These are phyloP conservation scores for Caenorhabditis sinica DNA, from an alignment of 2,888 invertebrate species.

Conservation along the genomic window DNA sequence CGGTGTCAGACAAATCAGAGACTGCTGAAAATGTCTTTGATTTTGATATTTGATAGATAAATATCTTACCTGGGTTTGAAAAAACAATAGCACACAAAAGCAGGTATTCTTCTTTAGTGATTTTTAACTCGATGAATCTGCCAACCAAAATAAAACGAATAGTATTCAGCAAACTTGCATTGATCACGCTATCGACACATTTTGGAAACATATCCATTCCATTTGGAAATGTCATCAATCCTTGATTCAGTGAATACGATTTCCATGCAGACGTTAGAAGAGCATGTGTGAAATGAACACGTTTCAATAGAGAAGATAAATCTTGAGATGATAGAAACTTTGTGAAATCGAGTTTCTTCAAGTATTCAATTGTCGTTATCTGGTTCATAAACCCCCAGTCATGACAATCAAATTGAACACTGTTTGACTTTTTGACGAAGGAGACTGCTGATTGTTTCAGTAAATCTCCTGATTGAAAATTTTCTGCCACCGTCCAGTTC, in stretches of 20 bases:
- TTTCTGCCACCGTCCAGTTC: background rate
- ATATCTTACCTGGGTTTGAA: background rate
- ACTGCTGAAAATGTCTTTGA: background rate
- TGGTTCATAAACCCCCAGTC: slow-evolving; percentile 30
- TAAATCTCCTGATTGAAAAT: background rate
- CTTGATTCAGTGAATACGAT: background rate
- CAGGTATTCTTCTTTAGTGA: slow-evolving; percentile 1
- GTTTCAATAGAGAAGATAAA: background rate
- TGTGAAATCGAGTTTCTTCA: slow-evolving; percentile 3
- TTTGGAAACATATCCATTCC: slow-evolving; percentile 4
- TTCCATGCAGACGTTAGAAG: slow-evolving; percentile 8
- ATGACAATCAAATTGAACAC: background rate
- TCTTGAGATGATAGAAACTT: slow-evolving; percentile 25
- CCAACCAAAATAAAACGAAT: background rate
- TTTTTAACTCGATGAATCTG: background rate
- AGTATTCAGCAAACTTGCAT: background rate
- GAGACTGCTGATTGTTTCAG: background rate
- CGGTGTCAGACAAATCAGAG: background rate
- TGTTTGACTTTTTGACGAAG: background rate
- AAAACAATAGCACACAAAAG: background rate
- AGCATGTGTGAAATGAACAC: slow-evolving; percentile 6
- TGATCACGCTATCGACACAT: background rate
- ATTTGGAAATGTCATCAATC: background rate
- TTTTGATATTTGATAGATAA: background rate
- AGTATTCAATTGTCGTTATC: background rate